Evolutionary conservation across 53 echinoderm and acorn worm species (phyloP), one percentile per base, ranked within the genome.

Genomic region (Henricia sp.): DNA sequence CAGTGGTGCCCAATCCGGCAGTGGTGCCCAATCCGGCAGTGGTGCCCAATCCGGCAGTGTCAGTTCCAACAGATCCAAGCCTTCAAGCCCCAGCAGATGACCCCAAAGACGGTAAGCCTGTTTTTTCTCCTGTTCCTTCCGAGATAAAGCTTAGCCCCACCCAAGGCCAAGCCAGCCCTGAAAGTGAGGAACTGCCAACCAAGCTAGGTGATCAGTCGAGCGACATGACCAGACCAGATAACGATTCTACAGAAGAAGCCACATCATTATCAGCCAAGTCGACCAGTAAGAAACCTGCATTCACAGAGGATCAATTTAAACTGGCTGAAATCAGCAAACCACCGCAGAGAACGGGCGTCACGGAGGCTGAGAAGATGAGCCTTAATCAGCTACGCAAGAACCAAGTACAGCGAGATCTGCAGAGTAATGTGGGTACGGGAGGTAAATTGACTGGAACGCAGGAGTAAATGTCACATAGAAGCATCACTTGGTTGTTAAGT

Each of bases 371-470:
- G 33, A 78, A 78, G 63, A 63, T 78, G 3, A 78, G 78, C 44
- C 64, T 78, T 44, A 78, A 78, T 44, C 48, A 78, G 64, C 62
- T 78, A 43, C 63, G 78, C 44, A 78, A 78, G 78, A 78, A 78
- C 33, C 78, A 78, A 78, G 78, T 78, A 16, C 28, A 46, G 20
- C 78, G 63, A 48, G 78, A 78, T 63, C 64, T 78, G 40, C 78
- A 78, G 63, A 78, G 78, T 29, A 78, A 78, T 21, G 3, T 30
- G 10, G 35, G 30, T 24, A 63, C 62, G 29, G 78, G 78, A 20
- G 46, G 6, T 10, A 78, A 63, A 64, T 11, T 32, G 3, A 37
- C 25, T 40, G 78, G 78, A 3, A 62, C 60, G 64, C 62, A 62
- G 28, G 78, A 78, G n/a, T 12, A 24, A 78, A 43, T 16, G 33